Evolutionary conservation across 2,797 vertebrate genomes (phyloP), one percentile per base, ranked within the genome.

Genomic region (Gastrophryne carolinensis): DNA sequence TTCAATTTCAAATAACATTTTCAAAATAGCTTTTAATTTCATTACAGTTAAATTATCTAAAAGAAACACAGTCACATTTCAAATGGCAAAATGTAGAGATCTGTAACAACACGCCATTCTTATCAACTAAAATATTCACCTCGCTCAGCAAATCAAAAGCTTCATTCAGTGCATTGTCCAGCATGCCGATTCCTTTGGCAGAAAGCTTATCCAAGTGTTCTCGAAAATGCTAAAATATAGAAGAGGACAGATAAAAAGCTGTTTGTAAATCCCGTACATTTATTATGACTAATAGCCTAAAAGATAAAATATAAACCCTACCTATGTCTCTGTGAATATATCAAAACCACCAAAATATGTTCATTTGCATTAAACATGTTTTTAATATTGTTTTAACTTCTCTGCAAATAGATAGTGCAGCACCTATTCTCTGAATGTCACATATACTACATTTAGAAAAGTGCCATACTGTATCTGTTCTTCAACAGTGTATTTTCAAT

Each of bases 191-290:
- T 80, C 96, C 97, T 90, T 98, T 98, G 56, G 96, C 97, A 86
- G 95, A 97, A 81, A 99, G 93, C 84, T 96, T 98, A 84, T 98
- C 95, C 85, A 98, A 93, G 81, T 98, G 97, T 82, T 98, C 95
- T 64, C 95, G 91, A 88, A 99, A 99, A 89, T 99, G 97, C 97
- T 99, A 85, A 73, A 87, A 89, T 7, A 66, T 4, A 27, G 79
- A 79, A 53, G 63, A 0, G 80, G 75, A 35, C n/a, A n/a, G 77
- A 75, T 30, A 53, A 5, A 34, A 4, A 13, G 26, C 7, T 47
- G 2, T n/a, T n/a, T n/a, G n/a, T n/a, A n/a, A n/a, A n/a, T n/a
- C n/a, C n/a, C n/a, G n/a, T n/a, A n/a, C n/a, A n/a, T n/a, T n/a
- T n/a, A n/a, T n/a, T n/a, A n/a, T n/a, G n/a, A n/a, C n/a, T n/a